Conservation (phyloP, 1,140 invertebrate genomes). For the Tetragonula clypearis region DNA sequence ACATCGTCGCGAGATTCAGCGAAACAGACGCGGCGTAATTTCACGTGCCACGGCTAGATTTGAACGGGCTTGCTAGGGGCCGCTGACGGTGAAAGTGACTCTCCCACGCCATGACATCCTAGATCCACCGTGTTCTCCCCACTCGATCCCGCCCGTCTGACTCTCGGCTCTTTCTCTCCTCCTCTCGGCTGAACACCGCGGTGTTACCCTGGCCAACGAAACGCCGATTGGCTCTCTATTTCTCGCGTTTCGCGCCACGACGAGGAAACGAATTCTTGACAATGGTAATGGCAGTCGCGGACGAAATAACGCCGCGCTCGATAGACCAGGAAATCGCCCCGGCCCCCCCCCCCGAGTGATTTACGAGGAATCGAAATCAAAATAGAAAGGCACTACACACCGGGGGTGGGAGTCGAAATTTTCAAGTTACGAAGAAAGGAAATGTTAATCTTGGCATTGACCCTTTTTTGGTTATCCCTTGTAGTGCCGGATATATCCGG, state of each 20-base stretch:
- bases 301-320: constrained; percentile 23
- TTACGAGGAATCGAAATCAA: no score
- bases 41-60: constrained; percentile 61
- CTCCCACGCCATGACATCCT: constrained; percentile 81
- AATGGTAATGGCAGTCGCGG: constrained; percentile 42
- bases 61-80: constrained; percentile 71
- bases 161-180: constrained; percentile 51
- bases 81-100: constrained; percentile 80
- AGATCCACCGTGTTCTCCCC: constrained; percentile 60
- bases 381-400: no score
- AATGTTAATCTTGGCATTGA: no score
- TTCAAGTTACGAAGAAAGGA: no score
- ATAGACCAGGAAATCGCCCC: neutral
- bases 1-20: constrained; percentile 10
- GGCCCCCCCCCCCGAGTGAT: no score
- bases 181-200: constrained; percentile 16
- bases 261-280: constrained; percentile 47
- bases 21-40: constrained; percentile 45
- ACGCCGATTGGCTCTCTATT: constrained; percentile 13
- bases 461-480: no score
- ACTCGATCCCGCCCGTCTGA: constrained; percentile 17
- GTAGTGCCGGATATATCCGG: no score
- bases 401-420: no score
- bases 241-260: neutral
- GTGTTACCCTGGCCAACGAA: neutral